A percentile compares a stretch with the other conserved stretches of the same genome.
These are phyloP conservation scores for Daphoenositta chrysoptera DNA, from an alignment of 2,113 vertebrate species.

Conservation along the genomic window DNA sequence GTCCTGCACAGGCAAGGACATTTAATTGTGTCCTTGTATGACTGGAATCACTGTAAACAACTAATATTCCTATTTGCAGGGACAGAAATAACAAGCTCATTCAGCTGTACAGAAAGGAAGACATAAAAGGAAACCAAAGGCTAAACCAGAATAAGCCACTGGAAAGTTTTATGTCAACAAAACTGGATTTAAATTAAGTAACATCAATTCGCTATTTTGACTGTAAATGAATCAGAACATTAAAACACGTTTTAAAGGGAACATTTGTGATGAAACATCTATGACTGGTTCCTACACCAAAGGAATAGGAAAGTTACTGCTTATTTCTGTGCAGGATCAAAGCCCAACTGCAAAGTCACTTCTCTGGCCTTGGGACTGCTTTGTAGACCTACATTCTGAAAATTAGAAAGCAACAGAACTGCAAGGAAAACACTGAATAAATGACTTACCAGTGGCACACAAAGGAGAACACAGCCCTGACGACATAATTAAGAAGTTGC, in stretches of 20 bases:
- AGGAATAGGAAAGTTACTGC: background rate
- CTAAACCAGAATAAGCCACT: constrained; percentile 52
- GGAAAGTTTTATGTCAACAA: constrained; percentile 58
- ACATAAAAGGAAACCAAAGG: constrained; percentile 60
- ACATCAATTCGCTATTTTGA: constrained; percentile 37
- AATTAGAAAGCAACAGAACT: background rate
- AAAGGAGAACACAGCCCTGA: background rate
- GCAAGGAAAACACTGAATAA: background rate
- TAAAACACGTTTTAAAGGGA: constrained; percentile 23
- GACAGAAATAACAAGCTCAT: constrained; percentile 50
- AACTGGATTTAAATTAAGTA: constrained; percentile 44
- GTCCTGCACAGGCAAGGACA: constrained; percentile 9
- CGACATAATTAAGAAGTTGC: background rate
- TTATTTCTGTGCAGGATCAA: background rate
- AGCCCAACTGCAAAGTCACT: background rate
- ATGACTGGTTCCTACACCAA: background rate
- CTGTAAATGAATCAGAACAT: constrained; percentile 38
- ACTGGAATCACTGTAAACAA: constrained; percentile 48
- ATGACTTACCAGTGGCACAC: background rate
- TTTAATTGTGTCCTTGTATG: constrained; percentile 41
- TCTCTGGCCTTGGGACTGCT: background rate
- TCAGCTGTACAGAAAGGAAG: constrained; percentile 40
- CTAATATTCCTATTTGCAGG: constrained; percentile 48
- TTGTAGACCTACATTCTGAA: background rate
- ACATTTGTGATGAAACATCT: constrained; percentile 5